A percentile compares a stretch with the other conserved stretches of the same genome.
phyloP scores from a whole-genome alignment of 2,113 vertebrate species.

The Sebastes fasciatus region DNA sequence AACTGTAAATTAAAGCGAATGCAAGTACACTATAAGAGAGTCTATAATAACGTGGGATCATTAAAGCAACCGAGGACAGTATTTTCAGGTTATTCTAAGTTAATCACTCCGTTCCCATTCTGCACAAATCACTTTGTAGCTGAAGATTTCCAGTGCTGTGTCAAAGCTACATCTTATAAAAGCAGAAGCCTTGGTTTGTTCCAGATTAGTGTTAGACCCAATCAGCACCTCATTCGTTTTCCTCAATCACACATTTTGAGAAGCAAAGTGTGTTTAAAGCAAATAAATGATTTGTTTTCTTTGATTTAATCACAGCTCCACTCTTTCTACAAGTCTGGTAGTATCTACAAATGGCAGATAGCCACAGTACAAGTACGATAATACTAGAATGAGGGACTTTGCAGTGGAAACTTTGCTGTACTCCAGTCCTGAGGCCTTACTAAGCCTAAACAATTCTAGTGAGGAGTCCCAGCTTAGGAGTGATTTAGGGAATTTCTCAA shows the following conservation, averaged over 20 bases:
- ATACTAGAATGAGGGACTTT: background rate
- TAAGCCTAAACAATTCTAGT: too few relatives aligned
- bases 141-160: background rate
- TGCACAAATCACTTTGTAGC: background rate
- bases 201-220: background rate
- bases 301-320: slow-evolving; percentile 5
- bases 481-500: too few relatives aligned
- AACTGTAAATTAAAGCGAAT: background rate
- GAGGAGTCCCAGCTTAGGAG: too few relatives aligned
- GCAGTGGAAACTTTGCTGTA: background rate
- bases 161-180: background rate
- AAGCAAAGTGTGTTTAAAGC: background rate
- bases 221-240: slow-evolving; percentile 17
- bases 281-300: background rate
- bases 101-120: background rate
- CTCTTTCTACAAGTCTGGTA: background rate
- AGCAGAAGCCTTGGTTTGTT: background rate
- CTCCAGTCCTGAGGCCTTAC: background rate
- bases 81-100: background rate
- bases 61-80: background rate
- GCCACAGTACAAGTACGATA: background rate
- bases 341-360: slow-evolving; percentile 1
- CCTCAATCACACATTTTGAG: background rate
- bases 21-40: background rate
- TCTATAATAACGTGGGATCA: background rate